Evolutionary conservation across 2,113 vertebrate genomes (phyloP), one percentile per base, ranked within the genome.

Genomic region (Otocyon megalotis): DNA sequence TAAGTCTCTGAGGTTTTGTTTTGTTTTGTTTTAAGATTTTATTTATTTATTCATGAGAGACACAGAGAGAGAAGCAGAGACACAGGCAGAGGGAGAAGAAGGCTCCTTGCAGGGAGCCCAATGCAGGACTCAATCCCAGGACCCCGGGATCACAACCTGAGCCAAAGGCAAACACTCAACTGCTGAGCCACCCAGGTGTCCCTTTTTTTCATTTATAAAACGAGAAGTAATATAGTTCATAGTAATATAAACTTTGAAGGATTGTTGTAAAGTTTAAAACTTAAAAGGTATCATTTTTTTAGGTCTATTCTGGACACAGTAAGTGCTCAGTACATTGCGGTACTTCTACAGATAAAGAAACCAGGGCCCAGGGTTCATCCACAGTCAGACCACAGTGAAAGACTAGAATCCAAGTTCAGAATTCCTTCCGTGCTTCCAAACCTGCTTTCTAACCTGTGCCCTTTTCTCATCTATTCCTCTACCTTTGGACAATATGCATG

Each of bases 291-390:
- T 56, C 60, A 32, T 53, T 74, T 88, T 20, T 54, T 30, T 54
- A 50, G 48, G 32, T 26, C 50, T 26, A 90, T 37, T 56, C 20
- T 7, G 20, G 71, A 92, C 8, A 3, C 1, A 50, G 1, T 62
- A 72, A 95, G 80, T 76, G 26, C 63, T 90, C 26, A 71, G 28
- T 22, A 74, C 1, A 8, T 6, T 26, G 14, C 2, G 54, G 30
- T 87, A 71, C 72, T 95, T 94, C 81, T 62, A 17, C 26, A 82
- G 88, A 67, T 72, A 77, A 87, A 94, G 48, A 96, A 92, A 54
- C 19, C 65, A 65, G 22, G 58, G 22, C 17, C 22, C 17, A 80
- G 67, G 54, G 2, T 16, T 62, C 62, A 76, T 26, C 48, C 50
- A 20, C 7, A 71, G 35, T 32, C 43, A 84, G 32, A 90, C 3